Base-by-base conservation (phyloP, 2,888 invertebrate genomes). In the Coremacera marginata region DNA sequence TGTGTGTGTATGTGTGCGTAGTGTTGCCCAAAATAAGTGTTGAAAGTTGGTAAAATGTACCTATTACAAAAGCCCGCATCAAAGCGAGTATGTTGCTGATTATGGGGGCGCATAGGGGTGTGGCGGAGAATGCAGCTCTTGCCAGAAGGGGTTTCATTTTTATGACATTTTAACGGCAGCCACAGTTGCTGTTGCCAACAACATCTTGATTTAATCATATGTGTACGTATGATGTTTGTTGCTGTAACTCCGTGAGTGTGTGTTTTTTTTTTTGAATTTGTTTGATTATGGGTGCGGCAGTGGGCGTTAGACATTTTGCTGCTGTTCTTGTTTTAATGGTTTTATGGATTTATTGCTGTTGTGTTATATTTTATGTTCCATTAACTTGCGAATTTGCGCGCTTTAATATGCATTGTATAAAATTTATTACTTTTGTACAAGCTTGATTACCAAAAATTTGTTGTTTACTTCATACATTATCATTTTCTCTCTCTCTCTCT, bases 341-440 rank as follows among this genome's bases (percentile, higher is more conserved):
- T 44, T 44, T 44, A 44, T 44, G 44, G 11, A 11, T 44, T 44
- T 27, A 25, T 8, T 60, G 22, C 14, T 78, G 63, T 74, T 78
- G 78, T 78, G 75, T 78, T 76, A 76, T 78, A 78, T 78, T 78
- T 78, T 76, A 78, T 78, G 76, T 68, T 77, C 79, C 77, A 79
- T 77, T 79, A 79, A 79, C 77, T 77, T 75, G 76, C 37, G 16
- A 9, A 34, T 37, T 27, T 31, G 31, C 44, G 14, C 44, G 44
- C 44, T 44, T 44, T 44, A 1, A 44, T 44, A 44, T 11, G 11
- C 44, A 11, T 44, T 44, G 14, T 44, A 44, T 44, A 44, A 44
- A 44, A 44, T 44, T 44, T 44, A 44, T 44, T 11, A 14, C 44
- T 44, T 44, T 44, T 11, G 11, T 44, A 44, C 44, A 7, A 14